These are phyloP conservation scores for Selene dorsalis DNA, from an alignment of 2,797 vertebrate genomes.

Conservation along the genomic window DNA sequence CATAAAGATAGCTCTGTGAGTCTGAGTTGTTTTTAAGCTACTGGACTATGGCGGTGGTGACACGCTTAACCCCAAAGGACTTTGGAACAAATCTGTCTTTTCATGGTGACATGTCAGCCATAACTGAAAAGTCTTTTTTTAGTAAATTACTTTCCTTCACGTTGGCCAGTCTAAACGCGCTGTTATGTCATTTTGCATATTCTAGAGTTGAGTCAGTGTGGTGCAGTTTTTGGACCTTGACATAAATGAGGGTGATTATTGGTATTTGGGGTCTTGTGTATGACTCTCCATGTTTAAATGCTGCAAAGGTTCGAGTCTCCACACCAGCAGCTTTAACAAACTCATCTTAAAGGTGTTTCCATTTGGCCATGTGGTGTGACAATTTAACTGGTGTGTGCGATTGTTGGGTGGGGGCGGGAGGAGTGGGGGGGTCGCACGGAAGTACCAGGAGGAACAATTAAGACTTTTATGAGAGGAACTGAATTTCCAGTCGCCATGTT, in stretches of 20 bases:
- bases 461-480: slow-evolving; percentile 77
- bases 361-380: slow-evolving; percentile 49
- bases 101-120: slow-evolving; percentile 53
- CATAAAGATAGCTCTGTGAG: slow-evolving; percentile 65
- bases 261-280: slow-evolving; percentile 42
- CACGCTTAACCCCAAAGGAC: slow-evolving; percentile 50
- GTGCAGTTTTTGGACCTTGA: slow-evolving; percentile 17
- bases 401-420: slow-evolving; percentile 24
- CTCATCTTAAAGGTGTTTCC: slow-evolving; percentile 51
- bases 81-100: slow-evolving; percentile 62
- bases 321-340: slow-evolving; percentile 38
- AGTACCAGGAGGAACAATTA: slow-evolving; percentile 72
- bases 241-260: slow-evolving; percentile 30
- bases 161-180: slow-evolving; percentile 32
- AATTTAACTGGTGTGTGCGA: slow-evolving; percentile 40
- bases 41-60: slow-evolving; percentile 38
- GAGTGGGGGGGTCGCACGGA: slow-evolving; percentile 40
- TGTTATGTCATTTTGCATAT: slow-evolving; percentile 41
- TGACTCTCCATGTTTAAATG: slow-evolving; percentile 28
- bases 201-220: slow-evolving; percentile 18
- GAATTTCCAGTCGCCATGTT: slow-evolving; percentile 65
- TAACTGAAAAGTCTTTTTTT: slow-evolving; percentile 51
- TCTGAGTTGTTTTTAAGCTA: slow-evolving; percentile 55
- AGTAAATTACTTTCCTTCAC: slow-evolving; percentile 46
- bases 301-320: not conserved